Conservation (phyloP, 2,888 invertebrate species). For the Cyclophora albipunctata region DNA sequence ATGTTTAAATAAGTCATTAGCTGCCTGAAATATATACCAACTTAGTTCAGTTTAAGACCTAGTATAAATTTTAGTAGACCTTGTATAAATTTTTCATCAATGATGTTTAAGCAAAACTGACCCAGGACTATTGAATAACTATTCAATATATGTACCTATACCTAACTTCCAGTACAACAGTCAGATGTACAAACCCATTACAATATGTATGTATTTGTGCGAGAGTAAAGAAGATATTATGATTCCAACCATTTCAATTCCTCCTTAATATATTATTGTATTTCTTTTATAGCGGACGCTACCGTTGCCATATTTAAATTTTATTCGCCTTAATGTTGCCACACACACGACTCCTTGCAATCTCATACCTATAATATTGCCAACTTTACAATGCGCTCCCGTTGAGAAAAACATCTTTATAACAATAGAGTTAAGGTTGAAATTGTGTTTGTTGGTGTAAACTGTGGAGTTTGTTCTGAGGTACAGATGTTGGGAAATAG, state of each 20-base stretch:
- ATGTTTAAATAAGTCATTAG: too few species aligned
- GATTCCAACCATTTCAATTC: conserved; percentile 31
- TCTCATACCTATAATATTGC: conserved; percentile 59
- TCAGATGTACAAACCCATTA: conserved; percentile 28
- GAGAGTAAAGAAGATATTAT: too few species aligned
- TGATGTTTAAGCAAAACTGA: too few species aligned
- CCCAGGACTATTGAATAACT: too few species aligned
- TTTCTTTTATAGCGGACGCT: conserved; percentile 58
- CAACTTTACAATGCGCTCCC: conserved; percentile 7
- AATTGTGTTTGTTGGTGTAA: conserved; percentile 11
- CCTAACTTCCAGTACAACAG: conserved; percentile 21
- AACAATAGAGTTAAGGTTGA: conserved; percentile 22
- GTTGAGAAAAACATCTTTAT: too few species aligned
- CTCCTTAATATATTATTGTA: conserved; percentile 55
- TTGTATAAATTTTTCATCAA: too few species aligned
- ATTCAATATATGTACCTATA: conserved; percentile 13
- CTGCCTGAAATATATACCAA: too few species aligned
- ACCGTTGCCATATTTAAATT: conserved; percentile 73
- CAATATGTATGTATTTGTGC: too few species aligned
- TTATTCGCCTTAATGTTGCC: conserved; percentile 73
- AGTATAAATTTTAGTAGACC: too few species aligned
- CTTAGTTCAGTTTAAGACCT: too few species aligned
- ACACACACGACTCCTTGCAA: conserved; percentile 67
- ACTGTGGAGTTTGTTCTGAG: conserved; percentile 21
- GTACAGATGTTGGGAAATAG: conserved; percentile 61